Percentiles rank a stretch among this genome's conserved stretches.
phyloP scores from a whole-genome alignment of 2,888 invertebrate species.

The Tanytarsus gracilentus region DNA sequence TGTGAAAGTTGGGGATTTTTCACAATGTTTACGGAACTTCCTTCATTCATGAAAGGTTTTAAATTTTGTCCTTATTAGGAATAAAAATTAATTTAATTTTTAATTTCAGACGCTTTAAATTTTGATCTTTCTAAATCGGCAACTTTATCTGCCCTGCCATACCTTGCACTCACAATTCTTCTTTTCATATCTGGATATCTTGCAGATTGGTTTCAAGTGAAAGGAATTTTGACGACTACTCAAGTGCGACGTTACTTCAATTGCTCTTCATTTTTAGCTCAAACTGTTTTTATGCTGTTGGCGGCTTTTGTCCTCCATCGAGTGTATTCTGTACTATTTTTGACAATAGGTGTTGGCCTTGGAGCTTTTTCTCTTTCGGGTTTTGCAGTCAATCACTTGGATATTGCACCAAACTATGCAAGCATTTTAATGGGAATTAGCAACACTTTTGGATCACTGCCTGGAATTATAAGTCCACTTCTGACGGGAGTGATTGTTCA shows the following conservation, averaged over 20 bases:
- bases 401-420: slow-evolving; percentile 85
- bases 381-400: slow-evolving; percentile 77
- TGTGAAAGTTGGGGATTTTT: slow-evolving; percentile 78
- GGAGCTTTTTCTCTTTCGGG: slow-evolving; percentile 51
- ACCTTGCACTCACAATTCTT: slow-evolving; percentile 67
- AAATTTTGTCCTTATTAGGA: background rate
- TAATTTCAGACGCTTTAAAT: slow-evolving; percentile 52
- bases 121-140: slow-evolving; percentile 64
- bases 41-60: slow-evolving; percentile 65
- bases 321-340: slow-evolving; percentile 53
- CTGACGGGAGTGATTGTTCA: slow-evolving; percentile 67
- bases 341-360: slow-evolving; percentile 15
- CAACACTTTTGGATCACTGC: slow-evolving; percentile 83
- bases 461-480: slow-evolving; percentile 80
- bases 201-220: slow-evolving; percentile 59
- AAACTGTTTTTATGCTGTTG: background rate
- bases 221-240: slow-evolving; percentile 52
- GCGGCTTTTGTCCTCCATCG: slow-evolving; percentile 47
- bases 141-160: slow-evolving; percentile 67
- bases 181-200: slow-evolving; percentile 64
- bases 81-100: background rate
- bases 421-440: slow-evolving; percentile 86
- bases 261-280: background rate
- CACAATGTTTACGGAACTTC: slow-evolving; percentile 63
- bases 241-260: slow-evolving; percentile 42